Base-by-base conservation (phyloP, 2,888 invertebrate species). In the Dynastes maya region DNA sequence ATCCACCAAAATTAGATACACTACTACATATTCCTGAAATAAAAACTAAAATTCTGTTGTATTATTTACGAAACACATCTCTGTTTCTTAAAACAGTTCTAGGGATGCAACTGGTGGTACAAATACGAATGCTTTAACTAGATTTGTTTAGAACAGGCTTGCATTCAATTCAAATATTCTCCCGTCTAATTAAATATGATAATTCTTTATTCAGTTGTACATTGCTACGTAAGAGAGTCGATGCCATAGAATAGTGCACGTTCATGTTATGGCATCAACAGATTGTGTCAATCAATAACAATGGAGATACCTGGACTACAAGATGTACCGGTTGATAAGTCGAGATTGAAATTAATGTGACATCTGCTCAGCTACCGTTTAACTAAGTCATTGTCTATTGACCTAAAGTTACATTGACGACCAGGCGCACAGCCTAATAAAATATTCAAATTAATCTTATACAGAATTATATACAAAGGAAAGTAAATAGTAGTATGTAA, bases 261-360 rank as follows among this genome's bases (percentile, higher is more conserved):
- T 72, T 63, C 71, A 61, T 51, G 55, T 49, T 51, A 53, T 64
- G 55, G 72, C 72, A 71, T 71, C 77, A 71, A 71, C 65, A 32
- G 79, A 70, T 79, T 70, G 70, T 61, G 76, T 79, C 79, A 79
- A 76, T 79, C 76, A 76, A 37, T 75, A 75, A 79, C 79, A 79
- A 79, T 76, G 76, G 70, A 51, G 53, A 53, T 68, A 79, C 79
- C 68, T 76, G 79, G 76, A 70, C 76, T 63, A 78, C 76, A 58
- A 79, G 79, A 79, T 79, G 61, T 61, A 76, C 68, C 27, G 49
- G 45, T 58, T 64, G 79, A 79, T 79, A 79, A 79, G 55, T 13
- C 5, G 76, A 70, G 75, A 79, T 79, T 79, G 79, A 79, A 79
- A 79, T 78, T 79, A 76, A 79, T 79, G 79, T 76, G 79, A 79